Base-by-base conservation (phyloP, 2,888 invertebrate genomes). In the Sphaerophoria rueppellii region DNA sequence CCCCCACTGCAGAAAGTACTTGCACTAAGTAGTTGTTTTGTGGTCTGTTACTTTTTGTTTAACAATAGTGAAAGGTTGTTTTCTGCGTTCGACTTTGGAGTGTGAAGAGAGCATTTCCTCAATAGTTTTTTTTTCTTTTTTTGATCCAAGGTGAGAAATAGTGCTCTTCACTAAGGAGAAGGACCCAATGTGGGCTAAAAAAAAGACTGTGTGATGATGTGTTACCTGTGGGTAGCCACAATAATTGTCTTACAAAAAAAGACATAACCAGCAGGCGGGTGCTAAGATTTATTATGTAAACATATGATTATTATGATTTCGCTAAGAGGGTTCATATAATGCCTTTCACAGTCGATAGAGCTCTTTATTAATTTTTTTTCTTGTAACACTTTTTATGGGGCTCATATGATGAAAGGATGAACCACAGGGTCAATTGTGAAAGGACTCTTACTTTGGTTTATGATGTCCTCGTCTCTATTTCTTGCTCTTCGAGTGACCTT, bases 161-260 rank as follows among this genome's bases (percentile, higher is more conserved):
- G 60, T 40, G 7, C 6, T 24, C 32, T 43, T 52, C n/a, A 34
- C 40, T 37, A 72, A 72, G 48, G 58, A 72, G 24, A 24, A 24
- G 24, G 24, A 24, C 24, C 11, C 37, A 60, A 50, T 48, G 54
- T 7, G 7, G 9, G 6, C 7, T 40, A 40, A 24, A 24, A 24
- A 24, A 24, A 24, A 24, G 2, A 24, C 24, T 1, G 58, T 50
- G 32, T 9, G 40, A 37, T 58, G 58, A 67, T 46, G 54, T 43
- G 50, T 76, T 40, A 65, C 54, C 40, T 58, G 67, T 78, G 65
- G 58, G 78, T 65, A 72, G 60, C 54, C 58, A 54, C 32, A 16
- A 32, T 58, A 67, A 78, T 78, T 78, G 72, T 54, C 58, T 63
- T 43, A 60, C 65, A 46, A 67, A 48, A 78, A 32, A 67, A 40